Conservation (phyloP, 1,140 invertebrate species). For the Ips typographus region DNA sequence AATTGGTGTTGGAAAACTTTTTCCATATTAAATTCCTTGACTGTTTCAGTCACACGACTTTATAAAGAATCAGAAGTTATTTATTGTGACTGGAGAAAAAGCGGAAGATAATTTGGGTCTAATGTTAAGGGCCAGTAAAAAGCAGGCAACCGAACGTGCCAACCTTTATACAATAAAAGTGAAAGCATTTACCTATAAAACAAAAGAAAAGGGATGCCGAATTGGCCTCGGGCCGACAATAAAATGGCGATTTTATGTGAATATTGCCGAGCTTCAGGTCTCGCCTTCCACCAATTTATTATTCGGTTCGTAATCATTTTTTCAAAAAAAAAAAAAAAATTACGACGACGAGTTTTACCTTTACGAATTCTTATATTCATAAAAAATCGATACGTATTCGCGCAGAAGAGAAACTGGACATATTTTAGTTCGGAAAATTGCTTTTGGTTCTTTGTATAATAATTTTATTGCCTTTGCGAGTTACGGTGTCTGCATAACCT, state of each 20-base stretch:
- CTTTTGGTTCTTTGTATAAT: too few relatives aligned
- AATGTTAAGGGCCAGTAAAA: slow-evolving; percentile 1
- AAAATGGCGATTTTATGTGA: slow-evolving; percentile 28
- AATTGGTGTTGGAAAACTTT: background rate
- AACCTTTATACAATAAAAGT: slow-evolving; percentile 20
- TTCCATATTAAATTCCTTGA: too few relatives aligned
- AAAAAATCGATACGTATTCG: slow-evolving; percentile 1
- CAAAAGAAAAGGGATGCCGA: slow-evolving; percentile 20
- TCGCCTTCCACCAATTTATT: slow-evolving; percentile 1
- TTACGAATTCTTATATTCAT: slow-evolving; percentile 1
- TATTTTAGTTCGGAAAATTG: too few relatives aligned
- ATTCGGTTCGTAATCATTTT: slow-evolving; percentile 2
- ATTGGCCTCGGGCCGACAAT: slow-evolving; percentile 17
- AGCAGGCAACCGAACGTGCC: slow-evolving; percentile 1
- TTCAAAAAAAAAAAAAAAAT: background rate
- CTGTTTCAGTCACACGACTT: too few relatives aligned
- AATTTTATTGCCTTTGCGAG: too few relatives aligned
- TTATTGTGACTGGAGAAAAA: background rate
- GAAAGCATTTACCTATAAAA: slow-evolving; percentile 22
- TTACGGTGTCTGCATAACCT: too few relatives aligned
- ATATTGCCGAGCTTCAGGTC: slow-evolving; percentile 13
- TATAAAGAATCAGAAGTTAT: too few relatives aligned
- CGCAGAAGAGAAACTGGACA: background rate
- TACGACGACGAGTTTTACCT: background rate
- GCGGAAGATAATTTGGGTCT: background rate